Evolutionary conservation across 1,140 invertebrate genomes (phyloP), one percentile per base, ranked within the genome.

Genomic region (Plodia interpunctella): DNA sequence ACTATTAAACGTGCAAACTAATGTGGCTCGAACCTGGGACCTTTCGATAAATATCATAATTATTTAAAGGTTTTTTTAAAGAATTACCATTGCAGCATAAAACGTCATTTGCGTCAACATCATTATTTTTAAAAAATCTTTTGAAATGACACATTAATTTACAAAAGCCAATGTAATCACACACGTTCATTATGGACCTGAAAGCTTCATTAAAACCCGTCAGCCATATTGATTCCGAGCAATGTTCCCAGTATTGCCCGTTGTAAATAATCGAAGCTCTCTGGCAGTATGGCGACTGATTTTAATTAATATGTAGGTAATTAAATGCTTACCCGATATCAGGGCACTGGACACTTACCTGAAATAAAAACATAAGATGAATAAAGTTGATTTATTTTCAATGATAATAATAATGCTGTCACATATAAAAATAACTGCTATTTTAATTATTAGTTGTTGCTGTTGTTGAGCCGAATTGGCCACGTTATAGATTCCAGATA

Each of bases 221-320:
- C 38, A n/a, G 38, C 38, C 15, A 17, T 44, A 44, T 44, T 44
- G 38, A 44, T 15, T 44, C 13, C 1, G 10, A 4, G 38, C 13
- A 44, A 3, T 44, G 38, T 15, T 44, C 13, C 1, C 2, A 4
- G 38, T 10, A 44, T 15, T 44, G 38, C 38, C 15, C 13, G n/a
- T 17, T 44, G 38, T n/a, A 44, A 44, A 44, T 44, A 15, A 44
- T 44, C 4, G 15, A 15, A 32, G 30, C 9, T 32, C 30, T 32
- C 30, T 10, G 30, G 11, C 30, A 25, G 20, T 53, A 17, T n/a
- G 21, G 13, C 19, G 51, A 18, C 51, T 13, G 51, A 25, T n/a
- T 25, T 53, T 21, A 53, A 53, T 53, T n/a, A 53, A 53, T 28
- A 28, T 53, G 19, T n/a, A n/a, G n/a, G n/a, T 25, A 51, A 51